Conservation (phyloP, 1,140 invertebrate species). For the Meloidogyne chitwoodi region DNA sequence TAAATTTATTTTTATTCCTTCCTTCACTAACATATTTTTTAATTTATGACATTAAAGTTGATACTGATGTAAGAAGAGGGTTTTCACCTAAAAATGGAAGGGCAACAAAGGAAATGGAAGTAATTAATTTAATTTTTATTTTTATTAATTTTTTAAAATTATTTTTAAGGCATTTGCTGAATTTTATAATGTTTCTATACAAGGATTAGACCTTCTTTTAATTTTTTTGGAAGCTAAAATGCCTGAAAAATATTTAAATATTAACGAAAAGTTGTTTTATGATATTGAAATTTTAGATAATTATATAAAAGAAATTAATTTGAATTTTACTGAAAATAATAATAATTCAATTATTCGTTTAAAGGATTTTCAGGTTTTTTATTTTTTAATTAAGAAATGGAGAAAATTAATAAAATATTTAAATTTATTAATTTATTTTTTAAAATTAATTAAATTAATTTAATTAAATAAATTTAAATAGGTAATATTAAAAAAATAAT, state of each 20-base stretch:
- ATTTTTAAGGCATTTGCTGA: conserved; percentile 21
- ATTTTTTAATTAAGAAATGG: background rate
- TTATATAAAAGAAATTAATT: background rate
- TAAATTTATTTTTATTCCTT: background rate
- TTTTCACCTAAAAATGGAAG: conserved; percentile 2
- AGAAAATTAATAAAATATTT: too few species aligned
- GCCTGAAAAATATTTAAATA: background rate
- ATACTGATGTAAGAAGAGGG: background rate
- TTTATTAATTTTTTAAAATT: background rate
- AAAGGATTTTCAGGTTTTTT: conserved; percentile 2
- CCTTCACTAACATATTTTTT: background rate
- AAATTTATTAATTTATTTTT: too few species aligned
- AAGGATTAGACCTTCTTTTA: conserved; percentile 28
- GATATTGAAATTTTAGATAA: background rate
- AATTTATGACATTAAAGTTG: background rate
- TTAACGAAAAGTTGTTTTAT: background rate
- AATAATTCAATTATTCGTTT: background rate
- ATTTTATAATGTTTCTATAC: conserved; percentile 30
- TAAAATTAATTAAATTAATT: too few species aligned
- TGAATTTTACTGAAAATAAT: background rate
- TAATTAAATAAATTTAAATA: too few species aligned
- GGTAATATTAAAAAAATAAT: background rate
- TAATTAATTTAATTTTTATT: too few species aligned
- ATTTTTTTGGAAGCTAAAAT: conserved; percentile 29
- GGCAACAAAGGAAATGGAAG: background rate